Percentiles rank a stretch among this genome's conserved stretches.
Evolutionary conservation across 2,113 vertebrate genomes (phyloP).

Genomic region (Malaclemys terrapin): DNA sequence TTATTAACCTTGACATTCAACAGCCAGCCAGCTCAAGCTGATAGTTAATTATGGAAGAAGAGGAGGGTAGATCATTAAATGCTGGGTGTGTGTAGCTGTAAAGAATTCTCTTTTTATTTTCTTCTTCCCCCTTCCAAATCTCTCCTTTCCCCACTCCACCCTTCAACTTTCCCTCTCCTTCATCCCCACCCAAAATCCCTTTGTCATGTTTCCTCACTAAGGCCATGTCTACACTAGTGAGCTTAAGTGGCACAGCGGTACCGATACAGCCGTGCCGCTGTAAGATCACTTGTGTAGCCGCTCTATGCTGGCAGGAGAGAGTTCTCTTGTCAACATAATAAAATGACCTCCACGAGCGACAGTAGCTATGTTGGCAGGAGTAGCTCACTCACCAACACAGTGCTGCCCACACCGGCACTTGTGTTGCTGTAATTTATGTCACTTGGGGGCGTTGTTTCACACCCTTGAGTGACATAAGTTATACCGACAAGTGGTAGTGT

Average conservation of each 20-base stretch:
- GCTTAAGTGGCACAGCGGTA: background rate
- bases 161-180: background rate
- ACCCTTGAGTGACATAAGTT: no score
- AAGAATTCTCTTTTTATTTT: background rate
- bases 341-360: no score
- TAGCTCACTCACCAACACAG: no score
- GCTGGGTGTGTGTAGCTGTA: background rate
- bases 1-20: background rate
- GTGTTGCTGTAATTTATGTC: no score
- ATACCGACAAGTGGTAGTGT: no score
- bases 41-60: background rate
- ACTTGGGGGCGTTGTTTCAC: no score
- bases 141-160: background rate
- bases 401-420: no score
- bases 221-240: no score
- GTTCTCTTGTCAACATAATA: no score
- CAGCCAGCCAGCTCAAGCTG: background rate
- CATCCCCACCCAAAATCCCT: fast-evolving
- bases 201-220: background rate
- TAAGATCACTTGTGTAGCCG: no score
- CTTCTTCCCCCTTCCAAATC: background rate
- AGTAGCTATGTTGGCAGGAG: no score
- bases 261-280: background rate
- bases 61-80: fast-evolving
- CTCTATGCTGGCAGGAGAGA: no score